These are phyloP conservation scores for Oeneis ivallda DNA, from an alignment of 2,888 invertebrate genomes.

Conservation along the genomic window DNA sequence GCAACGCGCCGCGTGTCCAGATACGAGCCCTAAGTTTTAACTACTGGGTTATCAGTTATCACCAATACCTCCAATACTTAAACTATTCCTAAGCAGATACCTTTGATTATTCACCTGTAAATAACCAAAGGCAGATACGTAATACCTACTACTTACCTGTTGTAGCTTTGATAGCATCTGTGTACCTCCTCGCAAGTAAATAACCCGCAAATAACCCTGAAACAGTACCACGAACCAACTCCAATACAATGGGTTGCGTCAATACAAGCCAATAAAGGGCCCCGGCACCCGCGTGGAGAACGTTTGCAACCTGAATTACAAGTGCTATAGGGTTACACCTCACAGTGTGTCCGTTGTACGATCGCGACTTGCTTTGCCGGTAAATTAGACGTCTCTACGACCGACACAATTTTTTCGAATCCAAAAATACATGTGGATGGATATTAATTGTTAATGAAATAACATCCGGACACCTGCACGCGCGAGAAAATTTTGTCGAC, in stretches of 20 bases:
- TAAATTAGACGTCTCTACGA: not conserved
- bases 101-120: too few species aligned
- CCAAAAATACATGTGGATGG: not conserved
- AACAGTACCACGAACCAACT: slow-evolving; percentile 13
- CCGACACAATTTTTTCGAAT: not conserved
- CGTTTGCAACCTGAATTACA: slow-evolving; percentile 51
- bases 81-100: too few species aligned
- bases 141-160: not conserved
- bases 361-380: slow-evolving; percentile 1
- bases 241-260: slow-evolving; percentile 16
- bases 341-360: slow-evolving; percentile 40
- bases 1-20: too few species aligned
- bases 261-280: slow-evolving; percentile 37
- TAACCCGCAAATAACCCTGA: slow-evolving; percentile 15
- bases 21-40: too few species aligned
- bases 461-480: too few species aligned
- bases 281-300: slow-evolving; percentile 23
- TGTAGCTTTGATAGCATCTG: not conserved
- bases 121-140: not conserved
- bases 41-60: too few species aligned
- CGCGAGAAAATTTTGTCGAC: too few species aligned
- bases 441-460: too few species aligned
- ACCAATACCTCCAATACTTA: too few species aligned
- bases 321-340: slow-evolving; percentile 58
- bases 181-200: not conserved